Evolutionary conservation across 2,888 invertebrate genomes (phyloP), one percentile per base, ranked within the genome.

Genomic region (Alitta virens): DNA sequence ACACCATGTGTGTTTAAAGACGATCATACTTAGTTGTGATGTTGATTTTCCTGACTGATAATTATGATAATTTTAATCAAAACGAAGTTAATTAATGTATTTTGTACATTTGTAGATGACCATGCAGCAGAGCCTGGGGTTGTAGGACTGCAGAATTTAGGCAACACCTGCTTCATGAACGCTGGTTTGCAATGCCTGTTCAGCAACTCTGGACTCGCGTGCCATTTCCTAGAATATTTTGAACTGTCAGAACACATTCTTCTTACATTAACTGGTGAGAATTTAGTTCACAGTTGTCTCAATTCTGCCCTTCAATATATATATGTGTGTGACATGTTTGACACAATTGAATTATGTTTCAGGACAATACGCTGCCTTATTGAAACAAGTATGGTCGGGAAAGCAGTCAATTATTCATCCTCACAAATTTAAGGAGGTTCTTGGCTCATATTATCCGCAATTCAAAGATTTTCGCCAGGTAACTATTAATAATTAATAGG

Each of bases 121-220:
- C 56, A 65, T 42, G 75, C 73, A 18, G 58, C 33, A 12, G 33
- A 71, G n/a, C 9, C 55, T 26, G 87, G 87, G 33, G 85, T 86
- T 50, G 86, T 87, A 18, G 93, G 92, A 2, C 85, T 93, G 27
- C 86, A 88, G 50, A 93, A 93, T 84, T 85, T 92, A 40, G 92
- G 93, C 24, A 93, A 92, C 75, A 92, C 92, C 0, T 93, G 93
- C 79, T 93, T 92, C 74, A 90, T 93, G 90, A 93, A 93, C 81
- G 90, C 92, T 76, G 89, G 92, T 1, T 83, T 92, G 62, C 93
- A 93, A 80, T 91, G 92, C 1, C 83, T 94, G 54, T 87, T 89
- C 58, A 89, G 90, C 86, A 91, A 87, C 33, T 83, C 85, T 1
- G 82, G 85, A 7, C 81, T 87, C 12, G 80, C 86, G 54, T 81